Conservation (phyloP, 2,888 invertebrate species). For the Andrena marginata region DNA sequence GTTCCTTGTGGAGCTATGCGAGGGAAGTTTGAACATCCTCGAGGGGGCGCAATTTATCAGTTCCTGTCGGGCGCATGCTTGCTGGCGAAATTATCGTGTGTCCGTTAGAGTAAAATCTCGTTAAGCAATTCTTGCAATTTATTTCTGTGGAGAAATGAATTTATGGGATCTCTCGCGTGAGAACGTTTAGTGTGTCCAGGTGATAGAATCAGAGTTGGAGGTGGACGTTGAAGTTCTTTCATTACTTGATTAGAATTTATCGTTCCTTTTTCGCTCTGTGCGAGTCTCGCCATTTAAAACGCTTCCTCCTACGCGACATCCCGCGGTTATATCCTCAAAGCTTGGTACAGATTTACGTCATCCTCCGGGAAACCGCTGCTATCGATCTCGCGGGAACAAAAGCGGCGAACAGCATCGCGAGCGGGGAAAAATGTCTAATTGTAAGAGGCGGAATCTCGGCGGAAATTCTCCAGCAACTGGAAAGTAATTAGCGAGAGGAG, state of each 20-base stretch:
- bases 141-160: no score
- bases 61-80: no score
- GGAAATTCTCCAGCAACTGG: conserved; percentile 18
- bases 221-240: no score
- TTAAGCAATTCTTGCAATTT: no score
- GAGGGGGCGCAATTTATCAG: not conserved
- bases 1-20: not conserved
- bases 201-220: no score
- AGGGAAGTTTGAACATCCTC: not conserved
- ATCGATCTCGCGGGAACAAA: not conserved
- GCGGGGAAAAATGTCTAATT: not conserved
- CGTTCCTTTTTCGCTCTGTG: not conserved
- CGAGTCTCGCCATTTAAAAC: not conserved
- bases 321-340: not conserved
- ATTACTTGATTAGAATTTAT: no score
- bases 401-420: not conserved
- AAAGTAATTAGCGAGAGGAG: conserved; percentile 38
- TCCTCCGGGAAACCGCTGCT: conserved; percentile 1
- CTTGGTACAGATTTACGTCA: conserved; percentile 9
- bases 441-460: not conserved
- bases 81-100: no score
- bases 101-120: no score
- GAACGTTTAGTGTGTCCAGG: no score
- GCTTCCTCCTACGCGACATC: not conserved
- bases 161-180: no score